Percentiles rank a stretch among this genome's conserved stretches.
These are phyloP conservation scores for Nesogale talazaci DNA, from an alignment of 2,113 vertebrate species.

Conservation along the genomic window DNA sequence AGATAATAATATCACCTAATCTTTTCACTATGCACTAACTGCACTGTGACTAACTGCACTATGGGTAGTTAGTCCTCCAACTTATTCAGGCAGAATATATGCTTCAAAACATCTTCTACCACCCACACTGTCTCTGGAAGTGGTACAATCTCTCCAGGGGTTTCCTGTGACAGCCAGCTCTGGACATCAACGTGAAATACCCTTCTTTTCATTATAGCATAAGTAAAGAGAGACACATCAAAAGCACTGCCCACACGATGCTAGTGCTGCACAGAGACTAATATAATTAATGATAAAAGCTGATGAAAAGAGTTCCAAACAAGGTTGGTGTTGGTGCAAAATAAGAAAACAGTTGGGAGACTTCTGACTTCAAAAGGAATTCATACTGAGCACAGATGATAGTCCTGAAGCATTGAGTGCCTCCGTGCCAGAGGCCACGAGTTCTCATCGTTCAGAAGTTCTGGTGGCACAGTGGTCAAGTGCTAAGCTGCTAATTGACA, in stretches of 20 bases:
- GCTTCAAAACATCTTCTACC: slow-evolving; percentile 8
- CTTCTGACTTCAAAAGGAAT: slow-evolving; percentile 14
- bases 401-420: neutral
- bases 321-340: neutral
- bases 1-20: too few relatives aligned
- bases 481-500: neutral
- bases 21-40: too few relatives aligned
- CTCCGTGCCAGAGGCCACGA: neutral
- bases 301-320: neutral
- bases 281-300: neutral
- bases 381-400: neutral
- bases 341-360: neutral
- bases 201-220: neutral
- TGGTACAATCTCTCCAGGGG: neutral
- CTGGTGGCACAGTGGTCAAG: neutral
- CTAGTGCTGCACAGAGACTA: neutral
- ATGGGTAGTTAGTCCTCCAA: slow-evolving; percentile 1
- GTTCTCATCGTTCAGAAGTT: neutral
- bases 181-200: neutral
- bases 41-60: too few relatives aligned
- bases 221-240: neutral
- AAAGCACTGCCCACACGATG: neutral
- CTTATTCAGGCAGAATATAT: slow-evolving; percentile 11
- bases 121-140: neutral
- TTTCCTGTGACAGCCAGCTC: neutral